phyloP scores from a whole-genome alignment of 2,888 invertebrate genomes.

The Vanessa cardui region DNA sequence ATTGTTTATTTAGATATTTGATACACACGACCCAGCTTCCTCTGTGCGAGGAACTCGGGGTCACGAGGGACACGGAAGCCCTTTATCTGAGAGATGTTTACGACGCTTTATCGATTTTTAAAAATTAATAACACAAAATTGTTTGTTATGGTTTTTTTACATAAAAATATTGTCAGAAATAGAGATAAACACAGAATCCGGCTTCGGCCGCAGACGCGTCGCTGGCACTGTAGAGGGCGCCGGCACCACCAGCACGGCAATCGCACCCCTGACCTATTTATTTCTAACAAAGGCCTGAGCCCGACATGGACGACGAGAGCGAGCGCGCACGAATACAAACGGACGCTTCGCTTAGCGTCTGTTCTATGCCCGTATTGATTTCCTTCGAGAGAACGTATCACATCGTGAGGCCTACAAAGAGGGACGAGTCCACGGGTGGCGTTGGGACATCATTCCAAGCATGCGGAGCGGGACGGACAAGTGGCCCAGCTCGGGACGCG shows the following conservation, averaged over 20 bases:
- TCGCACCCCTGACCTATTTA: slow-evolving; percentile 37
- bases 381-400: background rate
- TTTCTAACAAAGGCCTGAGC: slow-evolving; percentile 27
- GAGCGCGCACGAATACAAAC: slow-evolving; percentile 9
- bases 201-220: too few relatives aligned
- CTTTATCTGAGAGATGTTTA: too few relatives aligned
- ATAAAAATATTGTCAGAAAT: too few relatives aligned
- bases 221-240: background rate
- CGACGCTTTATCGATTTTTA: too few relatives aligned
- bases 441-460: background rate
- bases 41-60: too few relatives aligned
- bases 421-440: background rate
- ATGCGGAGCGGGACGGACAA: background rate
- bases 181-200: too few relatives aligned
- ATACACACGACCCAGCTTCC: too few relatives aligned
- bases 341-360: background rate
- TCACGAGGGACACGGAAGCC: too few relatives aligned
- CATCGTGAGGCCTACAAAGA: background rate
- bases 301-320: slow-evolving; percentile 1
- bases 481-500: background rate
- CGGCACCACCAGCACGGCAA: slow-evolving; percentile 15
- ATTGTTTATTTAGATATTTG: background rate
- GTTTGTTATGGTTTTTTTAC: too few relatives aligned
- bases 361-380: background rate
- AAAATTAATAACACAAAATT: too few relatives aligned